Evolutionary conservation across 2,113 vertebrate species (phyloP).

Genomic region (Psilopogon haemacephalus): DNA sequence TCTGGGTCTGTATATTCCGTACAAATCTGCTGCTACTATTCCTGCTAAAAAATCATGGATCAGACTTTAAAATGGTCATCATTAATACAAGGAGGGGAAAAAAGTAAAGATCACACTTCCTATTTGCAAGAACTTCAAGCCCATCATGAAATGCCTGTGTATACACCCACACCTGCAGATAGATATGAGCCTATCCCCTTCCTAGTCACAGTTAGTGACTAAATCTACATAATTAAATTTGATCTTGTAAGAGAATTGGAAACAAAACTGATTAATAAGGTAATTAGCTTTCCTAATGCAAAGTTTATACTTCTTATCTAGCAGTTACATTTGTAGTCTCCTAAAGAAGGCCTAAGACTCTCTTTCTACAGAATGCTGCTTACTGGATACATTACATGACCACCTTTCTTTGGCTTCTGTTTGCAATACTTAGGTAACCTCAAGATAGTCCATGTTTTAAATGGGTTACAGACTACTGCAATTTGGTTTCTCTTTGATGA

Average conservation of each 20-base stretch:
- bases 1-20: not conserved
- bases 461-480: not conserved
- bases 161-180: not conserved
- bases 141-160: not conserved
- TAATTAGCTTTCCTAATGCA: not conserved
- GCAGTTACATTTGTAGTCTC: not conserved
- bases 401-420: not conserved
- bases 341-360: not conserved
- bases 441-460: not conserved
- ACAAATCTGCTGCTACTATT: not conserved
- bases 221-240: not conserved
- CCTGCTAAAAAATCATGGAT: not conserved
- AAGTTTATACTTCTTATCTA: not conserved
- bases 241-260: not conserved
- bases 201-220: not conserved
- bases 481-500: not conserved
- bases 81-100: fast-evolving
- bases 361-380: not conserved
- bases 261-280: not conserved
- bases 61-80: not conserved
- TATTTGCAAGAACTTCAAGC: not conserved
- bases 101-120: not conserved
- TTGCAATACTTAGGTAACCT: not conserved
- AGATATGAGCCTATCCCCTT: not conserved
- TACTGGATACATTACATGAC: not conserved